Evolutionary conservation across 2,888 invertebrate genomes (phyloP).

Genomic region (Myopa testacea): DNA sequence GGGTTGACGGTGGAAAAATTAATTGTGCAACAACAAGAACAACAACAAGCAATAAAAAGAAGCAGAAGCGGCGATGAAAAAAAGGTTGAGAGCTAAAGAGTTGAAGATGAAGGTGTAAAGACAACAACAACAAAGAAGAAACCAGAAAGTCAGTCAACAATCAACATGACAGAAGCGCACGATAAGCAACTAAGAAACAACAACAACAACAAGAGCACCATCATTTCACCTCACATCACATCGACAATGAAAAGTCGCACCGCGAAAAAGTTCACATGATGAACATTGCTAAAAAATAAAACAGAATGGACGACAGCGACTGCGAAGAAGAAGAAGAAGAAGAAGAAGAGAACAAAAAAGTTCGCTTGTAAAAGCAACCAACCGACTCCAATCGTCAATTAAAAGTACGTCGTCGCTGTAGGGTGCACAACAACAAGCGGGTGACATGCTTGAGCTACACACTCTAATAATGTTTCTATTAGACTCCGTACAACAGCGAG

Average conservation of each 20-base stretch:
- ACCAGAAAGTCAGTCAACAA: not conserved
- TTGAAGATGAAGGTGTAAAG: slow-evolving; percentile 18
- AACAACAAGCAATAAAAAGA: slow-evolving; percentile 2
- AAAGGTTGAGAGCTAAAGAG: not conserved
- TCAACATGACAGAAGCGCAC: not conserved
- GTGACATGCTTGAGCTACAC: slow-evolving; percentile 10
- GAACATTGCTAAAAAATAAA: not conserved
- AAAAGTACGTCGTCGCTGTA: slow-evolving; percentile 20
- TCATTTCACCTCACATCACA: not conserved
- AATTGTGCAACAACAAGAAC: too few relatives aligned
- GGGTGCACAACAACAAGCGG: slow-evolving; percentile 9
- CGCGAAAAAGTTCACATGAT: slow-evolving; percentile 19
- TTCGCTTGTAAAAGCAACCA: too few relatives aligned
- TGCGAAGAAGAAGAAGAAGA: not conserved
- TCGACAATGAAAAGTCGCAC: slow-evolving; percentile 8
- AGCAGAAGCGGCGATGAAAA: not conserved
- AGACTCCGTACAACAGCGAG: not conserved
- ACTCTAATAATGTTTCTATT: slow-evolving; percentile 26
- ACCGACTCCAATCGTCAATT: slow-evolving; percentile 19
- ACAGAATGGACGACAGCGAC: slow-evolving; percentile 3
- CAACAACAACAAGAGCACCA: slow-evolving; percentile 12
- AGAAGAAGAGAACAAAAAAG: not conserved
- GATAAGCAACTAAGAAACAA: not conserved
- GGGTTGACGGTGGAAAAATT: slow-evolving; percentile 5
- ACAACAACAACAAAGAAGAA: not conserved